Percentiles rank a stretch among this genome's conserved stretches.
Conservation (phyloP, 2,797 vertebrate genomes). For the Notolepis coatsorum region DNA sequence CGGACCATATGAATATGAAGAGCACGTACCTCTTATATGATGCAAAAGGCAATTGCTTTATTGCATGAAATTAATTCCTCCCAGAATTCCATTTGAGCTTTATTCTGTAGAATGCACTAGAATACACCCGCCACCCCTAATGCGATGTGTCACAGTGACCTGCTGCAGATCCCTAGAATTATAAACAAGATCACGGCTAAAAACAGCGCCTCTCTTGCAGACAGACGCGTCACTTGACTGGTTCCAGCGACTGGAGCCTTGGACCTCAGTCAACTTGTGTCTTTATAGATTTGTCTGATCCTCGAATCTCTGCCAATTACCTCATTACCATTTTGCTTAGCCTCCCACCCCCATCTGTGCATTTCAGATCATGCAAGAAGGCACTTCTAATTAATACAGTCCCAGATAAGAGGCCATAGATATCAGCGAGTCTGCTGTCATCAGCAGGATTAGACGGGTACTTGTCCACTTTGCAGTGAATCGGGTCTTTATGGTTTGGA, state of each 20-base stretch:
- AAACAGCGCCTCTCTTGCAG: not conserved
- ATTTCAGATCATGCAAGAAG: conserved; percentile 71
- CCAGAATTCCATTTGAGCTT: too few relatives aligned
- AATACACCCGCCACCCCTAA: too few relatives aligned
- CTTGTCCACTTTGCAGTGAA: conserved; percentile 65
- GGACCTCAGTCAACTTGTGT: conserved; percentile 57
- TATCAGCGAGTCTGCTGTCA: conserved; percentile 77
- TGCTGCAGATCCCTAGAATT: too few relatives aligned
- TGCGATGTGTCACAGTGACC: too few relatives aligned
- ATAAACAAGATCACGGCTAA: too few relatives aligned
- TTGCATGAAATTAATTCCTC: too few relatives aligned
- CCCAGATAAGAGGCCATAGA: conserved; percentile 67
- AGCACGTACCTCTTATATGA: too few relatives aligned
- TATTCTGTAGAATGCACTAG: too few relatives aligned
- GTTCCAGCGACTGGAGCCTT: conserved; percentile 24
- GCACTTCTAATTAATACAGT: conserved; percentile 75
- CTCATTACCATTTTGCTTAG: conserved; percentile 62
- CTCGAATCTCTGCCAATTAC: conserved; percentile 65
- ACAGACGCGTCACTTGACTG: not conserved
- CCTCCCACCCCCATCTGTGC: conserved; percentile 79
- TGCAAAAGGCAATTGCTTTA: too few relatives aligned
- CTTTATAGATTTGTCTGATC: conserved; percentile 70
- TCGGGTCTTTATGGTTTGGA: conserved; percentile 61
- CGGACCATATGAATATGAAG: too few relatives aligned
- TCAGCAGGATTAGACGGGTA: conserved; percentile 82